A percentile compares a stretch with the other conserved stretches of the same genome.
These are phyloP conservation scores for Pseudopodoces humilis DNA, from an alignment of 2,113 vertebrate genomes.

Conservation along the genomic window DNA sequence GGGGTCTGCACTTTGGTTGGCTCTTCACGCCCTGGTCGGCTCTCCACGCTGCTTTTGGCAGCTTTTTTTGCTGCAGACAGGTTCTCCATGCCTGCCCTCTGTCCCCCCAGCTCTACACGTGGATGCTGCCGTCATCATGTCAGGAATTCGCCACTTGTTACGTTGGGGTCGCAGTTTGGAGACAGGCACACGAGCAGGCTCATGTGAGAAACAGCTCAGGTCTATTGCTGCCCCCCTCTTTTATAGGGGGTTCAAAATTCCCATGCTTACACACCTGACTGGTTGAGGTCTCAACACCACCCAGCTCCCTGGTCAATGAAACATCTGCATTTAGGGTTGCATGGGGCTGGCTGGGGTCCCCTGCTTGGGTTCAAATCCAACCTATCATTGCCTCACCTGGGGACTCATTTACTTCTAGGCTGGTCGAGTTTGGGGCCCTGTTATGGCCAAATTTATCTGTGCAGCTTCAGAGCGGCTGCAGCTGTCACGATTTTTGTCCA, in stretches of 20 bases:
- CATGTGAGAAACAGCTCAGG: background rate
- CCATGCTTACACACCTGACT: background rate
- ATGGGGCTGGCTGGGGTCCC: background rate
- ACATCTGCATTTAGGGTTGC: background rate
- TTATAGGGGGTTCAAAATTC: background rate
- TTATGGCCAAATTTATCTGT: background rate
- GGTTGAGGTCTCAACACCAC: background rate
- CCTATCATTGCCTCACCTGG: background rate
- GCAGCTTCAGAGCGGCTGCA: background rate
- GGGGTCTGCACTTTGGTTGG: background rate
- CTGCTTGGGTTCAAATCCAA: background rate
- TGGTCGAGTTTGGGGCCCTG: background rate
- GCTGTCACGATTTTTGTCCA: background rate
- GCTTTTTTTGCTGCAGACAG: background rate
- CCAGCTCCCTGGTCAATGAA: background rate
- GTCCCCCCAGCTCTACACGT: background rate
- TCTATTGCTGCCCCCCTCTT: background rate
- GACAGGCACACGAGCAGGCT: background rate
- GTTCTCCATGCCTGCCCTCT: background rate
- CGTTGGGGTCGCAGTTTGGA: background rate
- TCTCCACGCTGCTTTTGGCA: background rate
- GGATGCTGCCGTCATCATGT: background rate
- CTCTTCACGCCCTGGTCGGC: background rate
- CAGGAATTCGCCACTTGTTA: background rate
- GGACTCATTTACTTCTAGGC: background rate